Percentiles rank a stretch among this genome's conserved stretches.
Conservation (phyloP, 2,888 invertebrate genomes). For the Meiosimyza platycephala region DNA sequence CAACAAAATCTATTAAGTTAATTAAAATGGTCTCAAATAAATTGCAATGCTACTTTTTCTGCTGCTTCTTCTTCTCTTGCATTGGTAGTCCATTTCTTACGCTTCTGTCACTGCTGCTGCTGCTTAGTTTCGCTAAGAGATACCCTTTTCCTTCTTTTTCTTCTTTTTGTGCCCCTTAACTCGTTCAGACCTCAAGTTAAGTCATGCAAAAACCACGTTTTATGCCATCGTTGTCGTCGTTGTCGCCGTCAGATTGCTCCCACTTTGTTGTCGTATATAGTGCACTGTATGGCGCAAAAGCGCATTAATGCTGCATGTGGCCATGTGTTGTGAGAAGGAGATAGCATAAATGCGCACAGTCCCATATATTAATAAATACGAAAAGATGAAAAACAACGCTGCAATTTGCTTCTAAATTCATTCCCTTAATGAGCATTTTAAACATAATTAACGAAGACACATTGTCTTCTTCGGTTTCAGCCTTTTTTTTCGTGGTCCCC, state of each 20-base stretch:
- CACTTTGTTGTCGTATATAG: slow-evolving; percentile 17
- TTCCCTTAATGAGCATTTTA: slow-evolving; percentile 51
- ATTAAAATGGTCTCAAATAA: slow-evolving; percentile 35
- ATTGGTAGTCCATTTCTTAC: neutral
- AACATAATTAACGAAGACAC: slow-evolving; percentile 52
- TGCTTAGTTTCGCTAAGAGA: neutral
- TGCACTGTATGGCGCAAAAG: neutral
- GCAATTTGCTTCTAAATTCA: slow-evolving; percentile 48
- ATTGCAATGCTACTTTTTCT: slow-evolving; percentile 17
- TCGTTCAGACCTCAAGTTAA: slow-evolving; percentile 28
- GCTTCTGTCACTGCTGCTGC: slow-evolving; percentile 16
- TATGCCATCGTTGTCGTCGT: slow-evolving; percentile 22
- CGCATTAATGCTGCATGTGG: neutral
- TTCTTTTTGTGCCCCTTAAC: slow-evolving; percentile 15
- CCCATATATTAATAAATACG: too few species aligned
- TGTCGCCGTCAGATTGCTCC: slow-evolving; percentile 30
- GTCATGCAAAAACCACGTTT: slow-evolving; percentile 36
- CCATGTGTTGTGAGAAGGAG: neutral
- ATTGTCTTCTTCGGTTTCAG: slow-evolving; percentile 38
- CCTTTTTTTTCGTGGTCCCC: neutral
- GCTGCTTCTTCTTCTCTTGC: neutral
- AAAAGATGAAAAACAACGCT: slow-evolving; percentile 22
- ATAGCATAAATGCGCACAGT: too few species aligned
- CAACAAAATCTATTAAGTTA: slow-evolving; percentile 34
- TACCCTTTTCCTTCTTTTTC: neutral